These are phyloP conservation scores for Megaleporinus macrocephalus DNA, from an alignment of 2,113 vertebrate genomes.

Conservation along the genomic window DNA sequence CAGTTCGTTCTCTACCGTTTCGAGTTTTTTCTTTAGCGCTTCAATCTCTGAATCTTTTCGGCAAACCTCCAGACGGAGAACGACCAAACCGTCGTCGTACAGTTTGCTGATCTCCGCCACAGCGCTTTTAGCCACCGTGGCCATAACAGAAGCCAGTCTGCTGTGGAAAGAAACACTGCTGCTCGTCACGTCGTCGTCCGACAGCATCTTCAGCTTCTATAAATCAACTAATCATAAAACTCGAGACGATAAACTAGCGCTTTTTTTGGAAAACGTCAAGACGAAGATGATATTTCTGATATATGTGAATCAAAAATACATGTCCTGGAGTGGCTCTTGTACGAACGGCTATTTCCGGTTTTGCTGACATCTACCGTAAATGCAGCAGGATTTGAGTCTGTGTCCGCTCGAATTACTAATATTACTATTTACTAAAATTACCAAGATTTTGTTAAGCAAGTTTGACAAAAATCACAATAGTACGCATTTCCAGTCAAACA, in stretches of 20 bases:
- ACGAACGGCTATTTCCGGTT: constrained; percentile 22
- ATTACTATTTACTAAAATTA: too few relatives aligned
- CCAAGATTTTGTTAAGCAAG: too few relatives aligned
- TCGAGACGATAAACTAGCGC: too few relatives aligned
- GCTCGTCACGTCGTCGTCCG: constrained; percentile 56
- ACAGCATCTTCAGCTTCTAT: constrained; percentile 11
- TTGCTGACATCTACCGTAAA: neutral
- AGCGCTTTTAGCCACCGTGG: constrained; percentile 72
- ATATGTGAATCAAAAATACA: neutral
- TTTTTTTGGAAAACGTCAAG: neutral
- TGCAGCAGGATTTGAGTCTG: neutral
- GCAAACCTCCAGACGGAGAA: constrained; percentile 70
- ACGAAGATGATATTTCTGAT: neutral
- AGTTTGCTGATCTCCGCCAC: constrained; percentile 74
- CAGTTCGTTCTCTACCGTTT: constrained; percentile 66
- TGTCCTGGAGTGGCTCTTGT: neutral
- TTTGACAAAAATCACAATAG: too few relatives aligned
- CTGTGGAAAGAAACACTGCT: constrained; percentile 70
- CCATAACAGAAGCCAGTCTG: constrained; percentile 72
- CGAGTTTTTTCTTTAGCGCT: constrained; percentile 64
- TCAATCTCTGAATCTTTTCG: constrained; percentile 72
- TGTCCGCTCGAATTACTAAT: neutral
- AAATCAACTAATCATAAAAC: neutral
- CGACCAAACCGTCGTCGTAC: constrained; percentile 72
- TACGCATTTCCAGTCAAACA: neutral